Evolutionary conservation across 2,797 vertebrate species (phyloP).

Genomic region (Clarias pachynema): DNA sequence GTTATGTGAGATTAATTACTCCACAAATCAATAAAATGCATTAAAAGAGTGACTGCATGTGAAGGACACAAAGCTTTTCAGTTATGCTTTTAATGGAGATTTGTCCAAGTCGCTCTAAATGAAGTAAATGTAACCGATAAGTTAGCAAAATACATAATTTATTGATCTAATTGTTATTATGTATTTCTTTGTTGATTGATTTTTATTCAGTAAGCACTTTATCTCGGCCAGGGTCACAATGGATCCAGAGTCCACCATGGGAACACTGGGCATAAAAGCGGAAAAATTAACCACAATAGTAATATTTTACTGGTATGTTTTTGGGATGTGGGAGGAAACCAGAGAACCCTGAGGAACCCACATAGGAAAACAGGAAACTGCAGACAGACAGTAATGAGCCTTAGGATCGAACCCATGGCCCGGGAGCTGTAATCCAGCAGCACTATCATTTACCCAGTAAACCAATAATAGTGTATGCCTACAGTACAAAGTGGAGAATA

Average conservation of each 20-base stretch:
- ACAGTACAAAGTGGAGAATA: constrained; percentile 17
- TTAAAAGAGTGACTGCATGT: not conserved
- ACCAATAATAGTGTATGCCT: not conserved
- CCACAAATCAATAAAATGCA: not conserved
- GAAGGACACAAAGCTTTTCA: too few species aligned
- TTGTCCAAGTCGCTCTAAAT: not conserved
- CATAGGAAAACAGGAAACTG: not conserved
- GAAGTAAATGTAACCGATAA: not conserved
- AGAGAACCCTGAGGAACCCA: not conserved
- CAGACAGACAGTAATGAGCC: not conserved
- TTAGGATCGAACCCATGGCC: not conserved
- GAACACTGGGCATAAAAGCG: not conserved
- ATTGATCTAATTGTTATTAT: not conserved
- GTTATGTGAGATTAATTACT: not conserved
- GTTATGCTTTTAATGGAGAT: not conserved
- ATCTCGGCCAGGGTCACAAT: not conserved
- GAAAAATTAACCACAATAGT: not conserved
- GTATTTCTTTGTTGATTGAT: not conserved
- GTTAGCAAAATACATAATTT: not conserved
- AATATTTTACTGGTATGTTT: too few species aligned
- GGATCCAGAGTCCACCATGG: not conserved
- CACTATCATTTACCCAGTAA: not conserved
- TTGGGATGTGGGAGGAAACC: not conserved
- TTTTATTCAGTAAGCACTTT: not conserved
- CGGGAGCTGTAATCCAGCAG: not conserved